A percentile compares a stretch with the other conserved stretches of the same genome.
These are phyloP conservation scores for Drosophila subsilvestris DNA, from an alignment of 2,888 invertebrate genomes.

Conservation along the genomic window DNA sequence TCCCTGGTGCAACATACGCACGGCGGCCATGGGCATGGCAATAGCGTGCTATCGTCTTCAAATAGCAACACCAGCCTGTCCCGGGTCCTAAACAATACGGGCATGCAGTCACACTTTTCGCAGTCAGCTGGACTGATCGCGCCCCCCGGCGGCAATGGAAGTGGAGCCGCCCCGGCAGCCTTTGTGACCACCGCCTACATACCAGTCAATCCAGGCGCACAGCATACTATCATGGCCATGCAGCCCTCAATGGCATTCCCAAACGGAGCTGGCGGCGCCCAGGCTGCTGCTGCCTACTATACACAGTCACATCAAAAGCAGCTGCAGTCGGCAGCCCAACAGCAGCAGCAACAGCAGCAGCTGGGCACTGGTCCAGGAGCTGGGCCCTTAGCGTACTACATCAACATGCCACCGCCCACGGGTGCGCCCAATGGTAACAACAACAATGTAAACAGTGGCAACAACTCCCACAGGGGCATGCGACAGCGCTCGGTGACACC, in stretches of 20 bases:
- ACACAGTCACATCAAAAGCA: conserved; percentile 54
- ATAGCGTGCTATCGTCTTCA: conserved; percentile 49
- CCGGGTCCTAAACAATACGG: conserved; percentile 51
- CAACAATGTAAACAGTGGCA: conserved; percentile 18
- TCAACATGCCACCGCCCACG: conserved; percentile 18
- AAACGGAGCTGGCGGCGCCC: conserved; percentile 45
- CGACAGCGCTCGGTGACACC: conserved; percentile 52
- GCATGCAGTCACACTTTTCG: conserved; percentile 53
- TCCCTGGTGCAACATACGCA: conserved; percentile 55
- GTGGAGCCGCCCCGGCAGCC: conserved; percentile 24
- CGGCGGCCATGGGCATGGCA: conserved; percentile 50
- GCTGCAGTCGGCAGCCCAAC: conserved; percentile 39
- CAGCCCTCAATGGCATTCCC: conserved; percentile 52
- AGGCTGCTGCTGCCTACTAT: conserved; percentile 44
- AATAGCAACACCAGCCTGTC: conserved; percentile 54
- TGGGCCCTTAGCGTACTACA: conserved; percentile 38
- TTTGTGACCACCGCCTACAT: conserved; percentile 51
- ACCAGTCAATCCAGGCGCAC: conserved; percentile 49
- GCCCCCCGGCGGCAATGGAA: conserved; percentile 34
- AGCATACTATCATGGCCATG: conserved; percentile 49
- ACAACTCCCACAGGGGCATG: conserved; percentile 44
- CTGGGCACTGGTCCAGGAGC: conserved; percentile 32
- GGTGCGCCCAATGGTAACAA: conserved; percentile 11
- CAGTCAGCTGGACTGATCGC: conserved; percentile 71
- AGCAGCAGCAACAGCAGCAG: conserved; percentile 29